These are phyloP conservation scores for Hipposideros armiger DNA, from an alignment of 2,113 vertebrate species.

Conservation along the genomic window DNA sequence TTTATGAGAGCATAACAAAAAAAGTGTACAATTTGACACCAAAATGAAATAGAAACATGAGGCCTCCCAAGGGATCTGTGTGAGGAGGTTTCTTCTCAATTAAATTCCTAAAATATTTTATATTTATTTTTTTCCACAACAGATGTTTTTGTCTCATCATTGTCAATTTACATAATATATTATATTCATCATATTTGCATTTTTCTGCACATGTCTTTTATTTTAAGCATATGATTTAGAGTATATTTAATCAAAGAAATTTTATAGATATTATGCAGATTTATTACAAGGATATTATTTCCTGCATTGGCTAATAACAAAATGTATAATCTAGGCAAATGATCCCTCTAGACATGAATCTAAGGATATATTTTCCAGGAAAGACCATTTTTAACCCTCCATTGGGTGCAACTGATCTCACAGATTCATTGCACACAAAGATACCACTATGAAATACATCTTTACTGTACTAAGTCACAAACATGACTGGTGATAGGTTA, in stretches of 20 bases:
- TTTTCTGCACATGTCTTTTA: not conserved
- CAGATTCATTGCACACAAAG: too few relatives aligned
- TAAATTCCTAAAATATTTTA: not conserved
- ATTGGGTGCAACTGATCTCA: too few relatives aligned
- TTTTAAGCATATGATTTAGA: not conserved
- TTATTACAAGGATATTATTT: not conserved
- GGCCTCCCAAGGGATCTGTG: not conserved
- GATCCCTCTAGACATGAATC: not conserved
- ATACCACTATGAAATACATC: too few relatives aligned
- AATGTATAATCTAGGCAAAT: not conserved
- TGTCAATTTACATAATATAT: not conserved
- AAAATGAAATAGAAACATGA: not conserved
- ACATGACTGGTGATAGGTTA: too few relatives aligned
- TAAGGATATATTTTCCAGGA: not conserved
- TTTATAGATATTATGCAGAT: not conserved
- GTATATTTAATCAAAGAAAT: slow-evolving; percentile 12
- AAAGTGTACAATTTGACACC: not conserved
- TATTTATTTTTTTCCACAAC: not conserved
- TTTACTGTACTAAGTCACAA: too few relatives aligned
- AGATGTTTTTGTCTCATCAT: not conserved
- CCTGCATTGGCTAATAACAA: not conserved
- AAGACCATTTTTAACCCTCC: not conserved
- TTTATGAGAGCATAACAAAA: not conserved
- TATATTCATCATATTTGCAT: slow-evolving; percentile 9
- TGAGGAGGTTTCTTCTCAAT: not conserved